Conservation (phyloP, 2,888 invertebrate genomes). For the Labia minor region DNA sequence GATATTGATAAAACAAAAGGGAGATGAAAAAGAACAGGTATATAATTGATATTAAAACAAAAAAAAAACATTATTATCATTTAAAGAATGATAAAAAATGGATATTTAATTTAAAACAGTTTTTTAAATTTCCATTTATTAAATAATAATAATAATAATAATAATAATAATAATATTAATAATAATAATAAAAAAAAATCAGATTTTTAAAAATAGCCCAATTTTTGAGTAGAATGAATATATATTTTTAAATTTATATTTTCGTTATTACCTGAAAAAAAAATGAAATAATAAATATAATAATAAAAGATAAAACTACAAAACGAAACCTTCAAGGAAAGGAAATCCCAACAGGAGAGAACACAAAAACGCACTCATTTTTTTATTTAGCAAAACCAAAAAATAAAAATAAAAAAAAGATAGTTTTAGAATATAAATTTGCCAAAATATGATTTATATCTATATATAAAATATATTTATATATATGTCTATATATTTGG, state of each 20-base stretch:
- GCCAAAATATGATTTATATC: not conserved
- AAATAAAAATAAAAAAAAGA: not conserved
- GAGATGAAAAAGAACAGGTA: no score
- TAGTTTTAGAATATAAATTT: not conserved
- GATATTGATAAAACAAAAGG: no score
- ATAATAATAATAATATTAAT: not conserved
- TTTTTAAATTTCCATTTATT: not conserved
- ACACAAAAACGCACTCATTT: not conserved
- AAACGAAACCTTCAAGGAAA: not conserved
- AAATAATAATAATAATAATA: not conserved
- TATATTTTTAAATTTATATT: constrained; percentile 4
- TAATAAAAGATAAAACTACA: no score
- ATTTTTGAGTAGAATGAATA: constrained; percentile 4
- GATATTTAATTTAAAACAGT: not conserved
- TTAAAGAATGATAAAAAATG: not conserved
- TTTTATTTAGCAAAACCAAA: not conserved
- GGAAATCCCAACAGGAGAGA: no score
- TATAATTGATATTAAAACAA: no score
- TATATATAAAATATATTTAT: not conserved
- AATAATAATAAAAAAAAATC: not conserved
- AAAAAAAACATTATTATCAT: not conserved
- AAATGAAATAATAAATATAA: no score
- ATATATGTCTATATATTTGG: no score
- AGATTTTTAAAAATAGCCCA: constrained; percentile 9
- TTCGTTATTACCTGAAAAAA: not conserved